phyloP scores from a whole-genome alignment of 2,113 vertebrate species.

The Delphinapterus leucas region DNA sequence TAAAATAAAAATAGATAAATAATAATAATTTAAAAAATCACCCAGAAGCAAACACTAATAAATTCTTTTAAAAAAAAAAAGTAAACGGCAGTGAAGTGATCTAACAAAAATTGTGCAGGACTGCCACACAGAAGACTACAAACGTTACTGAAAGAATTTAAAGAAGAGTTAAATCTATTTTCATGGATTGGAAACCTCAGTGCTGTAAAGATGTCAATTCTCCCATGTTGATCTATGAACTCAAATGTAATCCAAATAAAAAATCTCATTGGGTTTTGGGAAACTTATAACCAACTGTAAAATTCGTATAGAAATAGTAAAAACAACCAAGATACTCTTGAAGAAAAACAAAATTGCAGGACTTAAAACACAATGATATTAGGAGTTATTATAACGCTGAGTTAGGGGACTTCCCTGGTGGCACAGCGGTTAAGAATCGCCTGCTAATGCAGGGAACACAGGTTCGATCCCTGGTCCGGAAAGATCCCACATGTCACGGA shows the following conservation, averaged over 20 bases:
- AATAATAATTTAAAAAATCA: too few relatives aligned
- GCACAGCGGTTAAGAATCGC: too few relatives aligned
- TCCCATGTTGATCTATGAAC: not conserved
- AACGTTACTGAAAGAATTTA: not conserved
- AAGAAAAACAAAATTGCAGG: not conserved
- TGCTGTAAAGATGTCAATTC: accelerated
- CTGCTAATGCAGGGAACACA: too few relatives aligned
- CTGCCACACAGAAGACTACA: accelerated
- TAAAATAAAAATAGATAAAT: too few relatives aligned
- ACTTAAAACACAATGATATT: not conserved
- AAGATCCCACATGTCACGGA: too few relatives aligned
- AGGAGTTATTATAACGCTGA: not conserved
- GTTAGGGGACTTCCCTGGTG: too few relatives aligned
- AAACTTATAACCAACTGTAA: not conserved
- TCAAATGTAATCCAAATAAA: not conserved
- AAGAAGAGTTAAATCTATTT: accelerated
- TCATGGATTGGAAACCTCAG: not conserved
- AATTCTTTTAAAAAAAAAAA: not conserved
- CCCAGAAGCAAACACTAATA: too few relatives aligned
- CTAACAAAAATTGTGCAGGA: not conserved
- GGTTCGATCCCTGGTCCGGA: too few relatives aligned
- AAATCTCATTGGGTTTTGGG: not conserved
- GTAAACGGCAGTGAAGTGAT: not conserved
- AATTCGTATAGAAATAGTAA: not conserved
- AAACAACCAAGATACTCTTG: not conserved